Conservation (phyloP, 2,888 invertebrate species). For the Xylota segnis region DNA sequence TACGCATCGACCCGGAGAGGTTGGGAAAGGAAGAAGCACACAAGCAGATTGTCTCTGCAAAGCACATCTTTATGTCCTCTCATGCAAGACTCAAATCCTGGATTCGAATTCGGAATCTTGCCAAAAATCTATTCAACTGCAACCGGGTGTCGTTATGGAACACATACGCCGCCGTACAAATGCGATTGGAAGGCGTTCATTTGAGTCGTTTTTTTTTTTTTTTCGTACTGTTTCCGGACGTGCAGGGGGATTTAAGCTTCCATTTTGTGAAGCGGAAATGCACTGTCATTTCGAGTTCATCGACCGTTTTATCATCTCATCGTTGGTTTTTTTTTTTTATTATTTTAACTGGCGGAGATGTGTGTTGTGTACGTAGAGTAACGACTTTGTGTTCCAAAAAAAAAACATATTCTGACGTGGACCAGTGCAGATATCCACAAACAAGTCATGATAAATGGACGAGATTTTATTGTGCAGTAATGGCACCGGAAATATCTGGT, state of each 20-base stretch:
- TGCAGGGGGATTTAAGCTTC: conserved; percentile 56
- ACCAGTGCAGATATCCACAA: conserved; percentile 48
- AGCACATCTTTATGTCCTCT: conserved; percentile 37
- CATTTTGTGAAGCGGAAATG: conserved; percentile 45
- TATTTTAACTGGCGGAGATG: conserved; percentile 41
- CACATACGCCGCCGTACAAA: conserved; percentile 44
- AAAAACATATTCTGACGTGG: conserved; percentile 36
- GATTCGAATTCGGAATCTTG: conserved; percentile 62
- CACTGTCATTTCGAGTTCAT: conserved; percentile 66
- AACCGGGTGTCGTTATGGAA: conserved; percentile 55
- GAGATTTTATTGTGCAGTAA: conserved; percentile 1
- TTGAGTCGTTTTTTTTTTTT: conserved; percentile 11
- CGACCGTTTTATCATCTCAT: conserved; percentile 70
- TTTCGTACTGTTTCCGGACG: conserved; percentile 28
- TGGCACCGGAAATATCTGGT: conserved; percentile 27
- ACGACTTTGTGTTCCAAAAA: conserved; percentile 50
- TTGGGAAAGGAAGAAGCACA: neutral
- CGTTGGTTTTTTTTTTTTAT: neutral
- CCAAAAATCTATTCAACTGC: conserved; percentile 75
- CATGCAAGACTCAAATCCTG: conserved; percentile 35
- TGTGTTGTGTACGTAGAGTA: conserved; percentile 33
- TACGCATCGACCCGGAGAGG: conserved; percentile 11
- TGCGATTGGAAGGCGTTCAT: conserved; percentile 56
- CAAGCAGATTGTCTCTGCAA: conserved; percentile 30
- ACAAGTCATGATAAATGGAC: conserved; percentile 47